phyloP scores from a whole-genome alignment of 1,140 invertebrate species.

The Tribolium madens region DNA sequence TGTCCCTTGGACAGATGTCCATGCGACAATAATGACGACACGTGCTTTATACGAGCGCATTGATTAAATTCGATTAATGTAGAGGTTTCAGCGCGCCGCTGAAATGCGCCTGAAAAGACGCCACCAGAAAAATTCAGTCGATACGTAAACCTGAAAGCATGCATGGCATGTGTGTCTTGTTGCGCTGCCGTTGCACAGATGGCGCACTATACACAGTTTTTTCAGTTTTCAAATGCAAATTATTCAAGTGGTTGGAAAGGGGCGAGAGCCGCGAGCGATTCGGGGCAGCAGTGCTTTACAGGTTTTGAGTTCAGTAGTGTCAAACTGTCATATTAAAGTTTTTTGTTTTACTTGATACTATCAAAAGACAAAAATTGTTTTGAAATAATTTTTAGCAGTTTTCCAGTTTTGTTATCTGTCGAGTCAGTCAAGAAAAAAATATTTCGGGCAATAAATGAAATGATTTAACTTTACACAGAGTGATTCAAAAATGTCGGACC shows the following conservation, averaged over 20 bases:
- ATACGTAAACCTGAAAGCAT: conserved; percentile 33
- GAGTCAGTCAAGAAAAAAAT: too few relatives aligned
- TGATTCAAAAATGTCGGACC: too few relatives aligned
- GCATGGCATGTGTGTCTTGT: conserved; percentile 47
- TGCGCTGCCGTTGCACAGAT: conserved; percentile 53
- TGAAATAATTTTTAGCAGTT: too few relatives aligned
- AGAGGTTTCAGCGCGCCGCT: not conserved
- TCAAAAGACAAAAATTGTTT: too few relatives aligned
- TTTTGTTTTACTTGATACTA: too few relatives aligned
- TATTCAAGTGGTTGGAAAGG: not conserved
- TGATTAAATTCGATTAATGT: conserved; percentile 6
- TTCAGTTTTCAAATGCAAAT: not conserved
- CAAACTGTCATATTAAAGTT: too few relatives aligned
- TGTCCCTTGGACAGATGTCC: conserved; percentile 46
- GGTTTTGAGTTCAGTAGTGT: not conserved
- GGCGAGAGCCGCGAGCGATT: not conserved
- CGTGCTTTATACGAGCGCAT: conserved; percentile 14
- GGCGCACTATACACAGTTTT: conserved; percentile 43
- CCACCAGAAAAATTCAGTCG: conserved; percentile 22
- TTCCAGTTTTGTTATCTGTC: too few relatives aligned
- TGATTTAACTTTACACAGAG: too few relatives aligned
- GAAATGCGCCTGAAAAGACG: conserved; percentile 12
- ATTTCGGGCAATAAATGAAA: too few relatives aligned
- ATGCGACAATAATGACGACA: not conserved
- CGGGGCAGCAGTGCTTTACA: not conserved